phyloP scores from a whole-genome alignment of 2,888 invertebrate species.

The Ochropleura leucogaster region DNA sequence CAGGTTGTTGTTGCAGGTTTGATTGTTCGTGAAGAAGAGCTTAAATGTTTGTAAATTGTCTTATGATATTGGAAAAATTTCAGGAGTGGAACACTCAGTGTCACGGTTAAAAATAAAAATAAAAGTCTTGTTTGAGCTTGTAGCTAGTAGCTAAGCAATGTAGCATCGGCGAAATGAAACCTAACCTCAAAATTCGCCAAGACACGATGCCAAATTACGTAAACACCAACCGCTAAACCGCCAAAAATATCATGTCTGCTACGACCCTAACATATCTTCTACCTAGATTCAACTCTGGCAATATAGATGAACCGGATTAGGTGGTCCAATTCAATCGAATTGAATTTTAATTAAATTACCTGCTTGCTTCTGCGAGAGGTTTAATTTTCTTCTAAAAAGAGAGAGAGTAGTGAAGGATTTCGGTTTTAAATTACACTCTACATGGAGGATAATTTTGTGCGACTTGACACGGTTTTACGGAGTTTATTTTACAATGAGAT shows the following conservation, averaged over 20 bases:
- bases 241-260: neutral
- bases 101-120: too few species aligned
- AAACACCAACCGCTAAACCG: too few species aligned
- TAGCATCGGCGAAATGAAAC: neutral
- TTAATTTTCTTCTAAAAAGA: slow-evolving; percentile 71
- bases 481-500: neutral
- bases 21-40: neutral
- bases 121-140: too few species aligned
- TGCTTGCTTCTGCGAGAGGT: slow-evolving; percentile 68
- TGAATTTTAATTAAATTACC: slow-evolving; percentile 87
- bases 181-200: neutral
- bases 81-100: too few species aligned
- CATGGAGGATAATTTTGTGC: slow-evolving; percentile 29
- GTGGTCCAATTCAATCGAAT: slow-evolving; percentile 81
- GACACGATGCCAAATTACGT: neutral
- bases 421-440: slow-evolving; percentile 59
- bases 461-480: slow-evolving; percentile 11
- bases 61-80: neutral
- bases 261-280: slow-evolving; percentile 13
- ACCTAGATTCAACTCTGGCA: slow-evolving; percentile 64
- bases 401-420: slow-evolving; percentile 65
- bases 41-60: neutral
- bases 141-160: neutral
- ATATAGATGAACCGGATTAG: slow-evolving; percentile 78
- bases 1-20: neutral